Conservation (phyloP, 2,113 vertebrate species). For the Megaceryle torquata region DNA sequence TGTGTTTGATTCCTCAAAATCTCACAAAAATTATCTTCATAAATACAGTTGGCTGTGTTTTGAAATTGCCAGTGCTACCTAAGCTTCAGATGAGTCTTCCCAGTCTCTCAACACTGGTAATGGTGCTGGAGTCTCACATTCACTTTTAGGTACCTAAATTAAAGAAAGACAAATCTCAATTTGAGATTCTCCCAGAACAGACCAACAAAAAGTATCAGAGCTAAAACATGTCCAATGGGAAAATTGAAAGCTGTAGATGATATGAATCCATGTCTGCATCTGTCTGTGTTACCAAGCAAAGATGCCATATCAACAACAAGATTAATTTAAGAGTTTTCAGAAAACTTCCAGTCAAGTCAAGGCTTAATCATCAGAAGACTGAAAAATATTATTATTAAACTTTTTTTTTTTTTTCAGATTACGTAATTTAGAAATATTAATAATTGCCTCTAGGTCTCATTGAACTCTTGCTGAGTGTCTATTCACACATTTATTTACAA, state of each 20-base stretch:
- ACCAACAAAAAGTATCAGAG: neutral
- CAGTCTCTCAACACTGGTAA: neutral
- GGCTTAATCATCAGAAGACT: neutral
- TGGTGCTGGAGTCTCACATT: accelerated
- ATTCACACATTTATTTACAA: neutral
- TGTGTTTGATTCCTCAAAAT: neutral
- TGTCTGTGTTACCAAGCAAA: neutral
- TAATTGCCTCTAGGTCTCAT: neutral
- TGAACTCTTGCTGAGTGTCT: neutral
- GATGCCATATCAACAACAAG: neutral
- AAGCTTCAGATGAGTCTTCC: neutral
- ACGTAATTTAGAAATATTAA: neutral
- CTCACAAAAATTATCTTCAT: neutral
- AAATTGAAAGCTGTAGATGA: neutral
- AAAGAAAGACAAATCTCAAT: neutral
- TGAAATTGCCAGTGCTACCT: neutral
- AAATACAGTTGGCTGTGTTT: neutral
- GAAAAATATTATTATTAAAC: neutral
- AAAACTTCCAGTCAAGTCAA: neutral
- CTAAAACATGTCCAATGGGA: neutral
- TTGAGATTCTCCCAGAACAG: neutral
- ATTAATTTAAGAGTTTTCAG: neutral
- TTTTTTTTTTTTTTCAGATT: neutral
- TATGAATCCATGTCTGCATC: neutral
- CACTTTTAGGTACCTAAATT: neutral